A percentile compares a stretch with the other conserved stretches of the same genome.
phyloP scores from a whole-genome alignment of 1,140 invertebrate genomes.

The Reticulitermes speratus region DNA sequence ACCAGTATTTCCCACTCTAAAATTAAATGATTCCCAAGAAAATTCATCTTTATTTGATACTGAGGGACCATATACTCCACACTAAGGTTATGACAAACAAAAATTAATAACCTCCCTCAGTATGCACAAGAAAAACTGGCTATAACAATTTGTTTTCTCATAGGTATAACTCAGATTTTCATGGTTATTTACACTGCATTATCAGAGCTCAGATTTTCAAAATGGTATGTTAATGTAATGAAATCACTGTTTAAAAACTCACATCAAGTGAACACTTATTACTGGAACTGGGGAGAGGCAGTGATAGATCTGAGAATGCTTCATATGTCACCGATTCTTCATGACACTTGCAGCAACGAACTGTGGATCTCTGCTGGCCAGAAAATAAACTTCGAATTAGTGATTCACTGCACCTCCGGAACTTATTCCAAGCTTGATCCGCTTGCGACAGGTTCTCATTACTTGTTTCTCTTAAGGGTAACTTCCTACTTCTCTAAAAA shows the following conservation, averaged over 20 bases:
- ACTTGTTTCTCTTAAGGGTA: background rate
- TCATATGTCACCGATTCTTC: conserved; percentile 84
- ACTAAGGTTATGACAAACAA: too few species aligned
- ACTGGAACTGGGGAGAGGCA: conserved; percentile 65
- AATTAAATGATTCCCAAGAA: too few species aligned
- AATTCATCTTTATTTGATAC: too few species aligned
- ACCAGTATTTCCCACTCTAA: too few species aligned
- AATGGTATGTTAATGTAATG: too few species aligned
- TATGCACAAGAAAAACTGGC: too few species aligned
- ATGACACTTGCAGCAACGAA: conserved; percentile 72
- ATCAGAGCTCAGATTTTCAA: too few species aligned
- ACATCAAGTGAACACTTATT: conserved; percentile 64
- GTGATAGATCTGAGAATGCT: conserved; percentile 83
- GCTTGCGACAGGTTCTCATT: conserved; percentile 42
- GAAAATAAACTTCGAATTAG: conserved; percentile 81
- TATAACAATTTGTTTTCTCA: too few species aligned
- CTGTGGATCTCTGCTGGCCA: conserved; percentile 82
- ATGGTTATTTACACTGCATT: too few species aligned
- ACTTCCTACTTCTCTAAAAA: conserved; percentile 12
- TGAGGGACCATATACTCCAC: too few species aligned
- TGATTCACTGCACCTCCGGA: conserved; percentile 70
- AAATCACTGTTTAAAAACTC: conserved; percentile 43
- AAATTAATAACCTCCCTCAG: too few species aligned
- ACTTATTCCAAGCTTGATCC: conserved; percentile 74
- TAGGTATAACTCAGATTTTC: too few species aligned